A percentile compares a stretch with the other conserved stretches of the same genome.
These are phyloP conservation scores for Redunca redunca DNA, from an alignment of 2,113 vertebrate species.

Conservation along the genomic window DNA sequence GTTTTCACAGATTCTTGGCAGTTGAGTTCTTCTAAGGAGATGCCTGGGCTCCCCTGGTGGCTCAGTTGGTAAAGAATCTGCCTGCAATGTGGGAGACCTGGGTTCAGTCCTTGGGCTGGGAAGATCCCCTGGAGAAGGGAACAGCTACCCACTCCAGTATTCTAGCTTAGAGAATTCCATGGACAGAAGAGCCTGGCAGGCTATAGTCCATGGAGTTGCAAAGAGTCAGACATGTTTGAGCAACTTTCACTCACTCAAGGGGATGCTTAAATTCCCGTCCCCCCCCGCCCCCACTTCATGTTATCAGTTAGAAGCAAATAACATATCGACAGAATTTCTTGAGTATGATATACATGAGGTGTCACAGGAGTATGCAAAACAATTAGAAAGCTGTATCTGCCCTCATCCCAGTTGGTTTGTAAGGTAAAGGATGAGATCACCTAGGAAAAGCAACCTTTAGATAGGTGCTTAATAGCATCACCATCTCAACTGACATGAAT, in stretches of 20 bases:
- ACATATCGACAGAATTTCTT: not conserved
- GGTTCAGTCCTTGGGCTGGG: not conserved
- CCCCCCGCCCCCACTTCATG: too few relatives aligned
- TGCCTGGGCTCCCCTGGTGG: not conserved
- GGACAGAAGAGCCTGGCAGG: not conserved
- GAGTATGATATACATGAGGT: not conserved
- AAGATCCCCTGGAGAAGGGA: not conserved
- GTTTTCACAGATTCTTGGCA: not conserved
- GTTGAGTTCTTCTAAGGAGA: not conserved
- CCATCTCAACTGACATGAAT: not conserved
- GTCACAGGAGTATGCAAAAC: not conserved
- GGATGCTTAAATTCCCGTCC: not conserved
- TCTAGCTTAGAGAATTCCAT: not conserved
- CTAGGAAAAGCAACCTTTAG: not conserved
- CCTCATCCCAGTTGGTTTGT: not conserved
- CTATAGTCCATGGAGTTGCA: not conserved
- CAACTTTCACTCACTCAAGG: not conserved
- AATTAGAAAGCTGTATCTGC: not conserved
- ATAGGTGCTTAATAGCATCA: not conserved
- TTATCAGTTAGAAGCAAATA: not conserved
- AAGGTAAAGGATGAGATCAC: slow-evolving; percentile 9
- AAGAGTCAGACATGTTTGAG: not conserved
- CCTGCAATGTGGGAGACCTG: not conserved
- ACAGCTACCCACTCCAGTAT: not conserved
- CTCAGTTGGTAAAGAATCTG: not conserved